These are phyloP conservation scores for Champsocephalus gunnari DNA, from an alignment of 2,797 vertebrate genomes.

Conservation along the genomic window DNA sequence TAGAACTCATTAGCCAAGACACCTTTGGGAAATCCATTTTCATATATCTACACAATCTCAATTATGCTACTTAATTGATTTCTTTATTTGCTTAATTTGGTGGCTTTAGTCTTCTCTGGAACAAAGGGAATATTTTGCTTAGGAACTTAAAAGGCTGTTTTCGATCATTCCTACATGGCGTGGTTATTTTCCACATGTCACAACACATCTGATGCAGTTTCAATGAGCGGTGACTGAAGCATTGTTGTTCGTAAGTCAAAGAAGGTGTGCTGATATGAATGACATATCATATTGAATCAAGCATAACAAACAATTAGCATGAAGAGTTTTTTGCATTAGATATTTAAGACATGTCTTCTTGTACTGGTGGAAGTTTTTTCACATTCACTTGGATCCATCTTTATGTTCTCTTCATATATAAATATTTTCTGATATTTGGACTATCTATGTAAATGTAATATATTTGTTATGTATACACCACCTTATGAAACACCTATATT, in stretches of 20 bases:
- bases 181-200: constrained; percentile 68
- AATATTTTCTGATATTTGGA: too few relatives aligned
- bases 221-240: constrained; percentile 64
- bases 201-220: constrained; percentile 56
- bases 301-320: constrained; percentile 50
- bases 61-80: constrained; percentile 86
- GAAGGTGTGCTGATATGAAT: constrained; percentile 44
- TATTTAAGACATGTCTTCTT: neutral
- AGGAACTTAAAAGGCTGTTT: constrained; percentile 57
- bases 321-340: constrained; percentile 1
- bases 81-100: constrained; percentile 86
- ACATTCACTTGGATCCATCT: too few relatives aligned
- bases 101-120: constrained; percentile 58
- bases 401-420: too few relatives aligned
- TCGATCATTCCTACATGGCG: constrained; percentile 54
- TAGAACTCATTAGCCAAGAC: constrained; percentile 77
- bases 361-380: too few relatives aligned
- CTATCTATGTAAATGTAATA: too few relatives aligned
- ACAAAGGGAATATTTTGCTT: constrained; percentile 36
- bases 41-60: constrained; percentile 83
- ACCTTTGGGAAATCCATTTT: constrained; percentile 84
- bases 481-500: too few relatives aligned
- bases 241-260: constrained; percentile 17
- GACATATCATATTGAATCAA: constrained; percentile 27
- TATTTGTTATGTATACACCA: too few relatives aligned